Conservation (phyloP, 2,113 vertebrate genomes). For the Meleagris gallopavo region DNA sequence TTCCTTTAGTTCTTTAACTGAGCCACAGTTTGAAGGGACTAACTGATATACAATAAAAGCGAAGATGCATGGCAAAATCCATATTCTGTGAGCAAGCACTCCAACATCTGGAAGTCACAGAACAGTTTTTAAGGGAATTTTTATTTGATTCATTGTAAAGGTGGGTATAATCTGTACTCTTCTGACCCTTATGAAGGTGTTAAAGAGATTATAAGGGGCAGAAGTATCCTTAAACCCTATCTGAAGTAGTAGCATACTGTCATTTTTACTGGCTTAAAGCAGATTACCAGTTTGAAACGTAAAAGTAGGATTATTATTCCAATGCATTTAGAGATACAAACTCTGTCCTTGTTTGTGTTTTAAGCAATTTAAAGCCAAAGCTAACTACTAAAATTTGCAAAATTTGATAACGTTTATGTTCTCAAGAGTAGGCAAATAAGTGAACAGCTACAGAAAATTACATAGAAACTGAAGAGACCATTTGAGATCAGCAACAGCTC, state of each 20-base stretch:
- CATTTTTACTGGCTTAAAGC: background rate
- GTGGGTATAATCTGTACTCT: background rate
- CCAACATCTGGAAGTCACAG: background rate
- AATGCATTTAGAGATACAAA: background rate
- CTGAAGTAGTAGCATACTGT: background rate
- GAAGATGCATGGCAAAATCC: background rate
- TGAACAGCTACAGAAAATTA: background rate
- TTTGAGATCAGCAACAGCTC: background rate
- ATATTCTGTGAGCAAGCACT: background rate
- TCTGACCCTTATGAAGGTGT: background rate
- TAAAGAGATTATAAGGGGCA: background rate
- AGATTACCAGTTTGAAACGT: background rate
- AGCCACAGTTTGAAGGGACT: background rate
- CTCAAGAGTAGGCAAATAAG: background rate
- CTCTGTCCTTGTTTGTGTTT: background rate
- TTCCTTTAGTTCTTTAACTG: background rate
- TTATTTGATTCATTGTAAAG: background rate
- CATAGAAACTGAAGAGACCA: background rate
- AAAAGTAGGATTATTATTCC: background rate
- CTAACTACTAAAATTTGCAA: background rate
- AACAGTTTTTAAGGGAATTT: background rate
- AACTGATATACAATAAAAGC: background rate
- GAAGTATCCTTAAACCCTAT: background rate
- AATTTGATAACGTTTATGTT: background rate
- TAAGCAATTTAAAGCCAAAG: background rate